Conservation (phyloP, 2,113 vertebrate species). For the Ptyas mucosa region DNA sequence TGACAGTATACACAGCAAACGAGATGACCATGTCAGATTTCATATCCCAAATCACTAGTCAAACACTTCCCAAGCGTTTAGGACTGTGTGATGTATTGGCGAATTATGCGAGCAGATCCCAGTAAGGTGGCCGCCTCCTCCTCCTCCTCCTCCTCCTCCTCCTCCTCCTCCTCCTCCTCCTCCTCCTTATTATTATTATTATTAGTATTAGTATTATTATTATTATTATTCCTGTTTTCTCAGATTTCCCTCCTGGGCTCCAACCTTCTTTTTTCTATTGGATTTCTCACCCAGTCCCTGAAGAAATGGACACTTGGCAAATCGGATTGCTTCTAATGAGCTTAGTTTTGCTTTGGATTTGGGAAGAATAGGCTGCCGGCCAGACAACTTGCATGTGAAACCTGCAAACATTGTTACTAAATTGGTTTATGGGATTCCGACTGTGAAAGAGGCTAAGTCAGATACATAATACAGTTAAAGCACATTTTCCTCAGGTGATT, state of each 20-base stretch:
- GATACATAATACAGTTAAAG: neutral
- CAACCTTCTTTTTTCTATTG: neutral
- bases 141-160: no score
- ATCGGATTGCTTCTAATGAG: slow-evolving; percentile 17
- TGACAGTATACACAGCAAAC: no score
- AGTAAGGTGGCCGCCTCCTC: no score
- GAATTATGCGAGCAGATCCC: no score
- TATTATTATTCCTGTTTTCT: neutral
- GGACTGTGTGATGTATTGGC: no score
- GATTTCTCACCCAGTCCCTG: slow-evolving; percentile 10
- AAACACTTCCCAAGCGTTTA: no score
- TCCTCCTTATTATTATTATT: neutral
- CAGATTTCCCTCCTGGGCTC: neutral
- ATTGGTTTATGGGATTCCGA: neutral
- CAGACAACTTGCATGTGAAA: neutral
- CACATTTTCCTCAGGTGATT: neutral
- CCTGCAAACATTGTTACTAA: neutral
- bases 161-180: no score
- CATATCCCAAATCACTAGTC: no score
- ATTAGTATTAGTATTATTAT: no score
- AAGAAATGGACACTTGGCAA: neutral
- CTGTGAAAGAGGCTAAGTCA: neutral
- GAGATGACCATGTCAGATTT: no score
- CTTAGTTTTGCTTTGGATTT: neutral
- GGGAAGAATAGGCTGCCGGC: neutral